A percentile compares a stretch with the other conserved stretches of the same genome.
These are phyloP conservation scores for Sarcophilus harrisii DNA, from an alignment of 2,797 vertebrate species.

Conservation along the genomic window DNA sequence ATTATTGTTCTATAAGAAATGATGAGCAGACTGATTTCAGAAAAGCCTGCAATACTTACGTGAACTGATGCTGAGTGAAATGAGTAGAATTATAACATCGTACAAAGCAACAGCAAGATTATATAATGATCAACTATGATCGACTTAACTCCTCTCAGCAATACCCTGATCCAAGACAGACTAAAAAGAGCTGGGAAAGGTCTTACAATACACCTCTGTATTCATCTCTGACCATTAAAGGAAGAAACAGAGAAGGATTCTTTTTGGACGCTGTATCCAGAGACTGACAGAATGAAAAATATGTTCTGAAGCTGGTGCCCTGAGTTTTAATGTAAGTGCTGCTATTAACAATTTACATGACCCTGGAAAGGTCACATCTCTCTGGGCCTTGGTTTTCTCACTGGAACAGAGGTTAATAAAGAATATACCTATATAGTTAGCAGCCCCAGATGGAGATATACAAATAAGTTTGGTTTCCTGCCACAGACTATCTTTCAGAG, in stretches of 20 bases:
- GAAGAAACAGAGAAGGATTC: not conserved
- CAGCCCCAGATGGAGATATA: not conserved
- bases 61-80: no score
- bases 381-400: not conserved
- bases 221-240: not conserved
- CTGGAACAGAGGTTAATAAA: not conserved
- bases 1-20: no score
- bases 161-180: no score
- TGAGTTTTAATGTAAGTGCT: not conserved
- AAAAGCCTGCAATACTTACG: no score
- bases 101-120: no score
- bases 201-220: no score
- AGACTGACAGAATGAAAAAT: not conserved
- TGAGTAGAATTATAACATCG: no score
- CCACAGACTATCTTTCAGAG: slow-evolving; percentile 4
- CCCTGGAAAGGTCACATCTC: not conserved
- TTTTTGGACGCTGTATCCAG: not conserved
- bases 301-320: not conserved
- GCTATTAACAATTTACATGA: not conserved
- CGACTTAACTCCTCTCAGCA: no score
- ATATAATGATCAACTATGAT: no score
- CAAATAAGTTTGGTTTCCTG: slow-evolving; percentile 2
- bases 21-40: no score
- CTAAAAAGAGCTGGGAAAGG: no score
- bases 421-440: not conserved